phyloP scores from a whole-genome alignment of 2,888 invertebrate species.

The Ganaspis brasiliensis region DNA sequence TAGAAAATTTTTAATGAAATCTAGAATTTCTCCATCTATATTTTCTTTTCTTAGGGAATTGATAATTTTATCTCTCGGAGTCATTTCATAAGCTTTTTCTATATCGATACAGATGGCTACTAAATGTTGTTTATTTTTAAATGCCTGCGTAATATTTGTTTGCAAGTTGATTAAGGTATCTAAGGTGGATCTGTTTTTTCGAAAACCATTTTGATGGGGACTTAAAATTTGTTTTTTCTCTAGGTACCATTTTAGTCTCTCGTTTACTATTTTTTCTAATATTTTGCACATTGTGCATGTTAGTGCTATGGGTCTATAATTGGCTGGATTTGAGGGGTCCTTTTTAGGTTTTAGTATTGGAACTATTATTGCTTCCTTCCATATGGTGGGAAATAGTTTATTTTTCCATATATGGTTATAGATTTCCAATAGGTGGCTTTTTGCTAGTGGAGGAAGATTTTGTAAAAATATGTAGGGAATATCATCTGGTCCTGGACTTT shows the following conservation, averaged over 20 bases:
- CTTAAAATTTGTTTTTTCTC: neutral
- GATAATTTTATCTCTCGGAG: conserved; percentile 53
- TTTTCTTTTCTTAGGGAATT: conserved; percentile 44
- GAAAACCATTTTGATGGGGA: conserved; percentile 46
- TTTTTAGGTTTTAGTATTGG: conserved; percentile 50
- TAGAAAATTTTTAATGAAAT: conserved; percentile 57
- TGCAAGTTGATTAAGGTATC: conserved; percentile 26
- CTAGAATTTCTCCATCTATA: conserved; percentile 46
- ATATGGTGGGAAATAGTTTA: no score
- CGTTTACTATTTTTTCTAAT: conserved; percentile 45
- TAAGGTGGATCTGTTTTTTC: conserved; percentile 8
- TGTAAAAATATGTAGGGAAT: no score
- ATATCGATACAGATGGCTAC: conserved; percentile 4
- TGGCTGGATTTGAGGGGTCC: conserved; percentile 38
- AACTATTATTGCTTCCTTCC: no score
- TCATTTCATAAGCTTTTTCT: conserved; percentile 61
- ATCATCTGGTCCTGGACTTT: no score
- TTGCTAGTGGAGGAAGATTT: no score
- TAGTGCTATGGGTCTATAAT: conserved; percentile 54
- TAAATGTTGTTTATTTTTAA: neutral
- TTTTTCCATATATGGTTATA: no score
- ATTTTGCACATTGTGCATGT: conserved; percentile 51
- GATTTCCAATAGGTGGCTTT: no score
- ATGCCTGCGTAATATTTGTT: conserved; percentile 33
- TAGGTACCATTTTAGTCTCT: conserved; percentile 32